Percentiles rank a stretch among this genome's conserved stretches.
These are phyloP conservation scores for Bombus superbus DNA, from an alignment of 1,140 invertebrate species.

Conservation along the genomic window DNA sequence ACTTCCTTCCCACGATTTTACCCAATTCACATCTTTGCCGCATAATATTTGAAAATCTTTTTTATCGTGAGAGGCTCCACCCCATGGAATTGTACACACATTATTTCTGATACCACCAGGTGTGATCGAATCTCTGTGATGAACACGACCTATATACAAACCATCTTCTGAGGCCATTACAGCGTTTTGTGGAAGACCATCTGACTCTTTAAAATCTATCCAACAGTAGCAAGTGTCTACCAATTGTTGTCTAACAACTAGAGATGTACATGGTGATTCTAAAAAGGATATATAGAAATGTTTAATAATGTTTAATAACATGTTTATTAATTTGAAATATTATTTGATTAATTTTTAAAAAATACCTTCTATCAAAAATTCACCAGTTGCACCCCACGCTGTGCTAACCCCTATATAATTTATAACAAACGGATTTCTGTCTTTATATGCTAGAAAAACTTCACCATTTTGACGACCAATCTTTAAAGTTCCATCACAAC, in stretches of 20 bases:
- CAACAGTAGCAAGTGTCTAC: slow-evolving; percentile 70
- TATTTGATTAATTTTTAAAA: background rate
- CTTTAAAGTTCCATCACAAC: slow-evolving; percentile 69
- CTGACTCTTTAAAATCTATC: slow-evolving; percentile 69
- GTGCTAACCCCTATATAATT: slow-evolving; percentile 76
- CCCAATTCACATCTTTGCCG: slow-evolving; percentile 66
- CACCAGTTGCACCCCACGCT: slow-evolving; percentile 71
- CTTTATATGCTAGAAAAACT: slow-evolving; percentile 68
- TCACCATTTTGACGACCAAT: slow-evolving; percentile 63
- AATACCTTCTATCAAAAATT: slow-evolving; percentile 72
- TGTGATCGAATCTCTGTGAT: slow-evolving; percentile 67
- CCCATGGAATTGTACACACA: slow-evolving; percentile 70
- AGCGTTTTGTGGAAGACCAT: slow-evolving; percentile 68
- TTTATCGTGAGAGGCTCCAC: slow-evolving; percentile 64
- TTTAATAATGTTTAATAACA: background rate
- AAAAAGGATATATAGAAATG: background rate
- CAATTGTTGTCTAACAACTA: slow-evolving; percentile 68
- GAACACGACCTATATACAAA: slow-evolving; percentile 70
- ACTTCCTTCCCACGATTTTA: slow-evolving; percentile 69
- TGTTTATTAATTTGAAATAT: background rate
- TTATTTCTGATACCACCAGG: slow-evolving; percentile 67
- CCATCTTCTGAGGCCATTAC: slow-evolving; percentile 69
- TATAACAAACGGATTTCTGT: slow-evolving; percentile 73
- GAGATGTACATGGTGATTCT: slow-evolving; percentile 66
- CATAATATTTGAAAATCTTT: slow-evolving; percentile 73